Evolutionary conservation across 2,113 vertebrate genomes (phyloP), one percentile per base, ranked within the genome.

Genomic region (Anthoscopus minutus): DNA sequence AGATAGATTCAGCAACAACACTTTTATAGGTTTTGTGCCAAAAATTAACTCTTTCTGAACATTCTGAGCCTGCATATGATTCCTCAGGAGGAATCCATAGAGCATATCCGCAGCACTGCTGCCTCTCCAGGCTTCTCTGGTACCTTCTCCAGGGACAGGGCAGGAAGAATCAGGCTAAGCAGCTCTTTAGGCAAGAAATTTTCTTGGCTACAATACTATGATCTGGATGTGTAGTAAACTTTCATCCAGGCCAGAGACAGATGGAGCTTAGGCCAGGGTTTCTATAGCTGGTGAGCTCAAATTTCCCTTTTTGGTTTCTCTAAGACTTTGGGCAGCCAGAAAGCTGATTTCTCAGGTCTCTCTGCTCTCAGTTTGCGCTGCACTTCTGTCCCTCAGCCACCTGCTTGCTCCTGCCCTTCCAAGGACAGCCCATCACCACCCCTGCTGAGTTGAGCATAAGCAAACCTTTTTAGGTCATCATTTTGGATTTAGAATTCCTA

Each of bases 401-500:
- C 9, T 2, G 0, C 27, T 8, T 15, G n/a, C n/a, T n/a, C n/a
- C 14, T 45, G 18, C 21, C 14, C 33, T 81, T 61, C 27, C 2
- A 2, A 76, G 71, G 31, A 37, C 13, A 83, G 35, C 20, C 33
- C 23, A 27, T 28, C 2, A 2, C n/a, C 12, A 48, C 7, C 1
- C 21, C 1, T 0, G 5, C 22, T 27, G 60, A 44, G 31, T 2
- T 44, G 20, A 88, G 17, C 21, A 40, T 45, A 40, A 91, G 15
- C 19, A 64, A 84, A 85, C 1, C 3, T 53, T 81, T 92, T 72
- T 33, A 57, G 25, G 20, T 38, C 2, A 1, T 47, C 0, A 2
- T 79, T 94, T 79, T 72, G 7, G 7, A 66, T 85, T 91, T 82
- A 64, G 20, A 53, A 67, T 11, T 89, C 33, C 25, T 53, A 61